Base-by-base conservation (phyloP, 2,888 invertebrate species). In the Epinotia nisella region DNA sequence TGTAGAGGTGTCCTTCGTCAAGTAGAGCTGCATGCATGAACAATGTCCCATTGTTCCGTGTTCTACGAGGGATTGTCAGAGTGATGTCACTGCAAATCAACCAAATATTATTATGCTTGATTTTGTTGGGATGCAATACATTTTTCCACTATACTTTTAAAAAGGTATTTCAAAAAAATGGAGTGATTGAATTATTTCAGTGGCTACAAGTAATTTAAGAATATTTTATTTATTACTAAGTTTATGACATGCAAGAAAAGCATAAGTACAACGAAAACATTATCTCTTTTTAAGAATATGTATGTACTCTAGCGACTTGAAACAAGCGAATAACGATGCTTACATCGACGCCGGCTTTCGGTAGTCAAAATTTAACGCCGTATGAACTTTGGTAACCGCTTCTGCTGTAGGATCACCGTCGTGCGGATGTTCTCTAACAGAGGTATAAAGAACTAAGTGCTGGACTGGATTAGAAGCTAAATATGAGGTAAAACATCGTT, bases 31-130 rank as follows among this genome's bases (percentile, higher is more conserved):
- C 95, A 87, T 98, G 97, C 83, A 98, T 94, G 83, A 94, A 96
- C 60, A 99, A 85, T 7, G 97, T 96, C 0, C 98, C 99, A 94
- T 99, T 99, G 72, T 96, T 95, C 15, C 97, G 94, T 0, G 97
- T 97, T 85, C 95, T 95, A 24, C 91, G 88, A 3, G 98, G 97
- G 76, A 98, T 91, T 76, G 95, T 94, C 68, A 98, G 87, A 68
- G 91, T 93, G 35, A 97, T 83, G 64, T 95, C 94, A 80, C 97
- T 97, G 85, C 58, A 83, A 49, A 59, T 53, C 58, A 70, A 67
- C 15, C 49, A 7, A n/a, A n/a, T 3, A 13, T 49, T 49, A 49
- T 49, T 45, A 49, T n/a, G n/a, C n/a, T 49, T 49, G 15, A 7
- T 49, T 15, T 45, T 15, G 13, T 15, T 15, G 45, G 45, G 45